Percentiles rank a stretch among this genome's conserved stretches.
Evolutionary conservation across 2,113 vertebrate genomes (phyloP).

Genomic region (Eudyptes chrysolophus): DNA sequence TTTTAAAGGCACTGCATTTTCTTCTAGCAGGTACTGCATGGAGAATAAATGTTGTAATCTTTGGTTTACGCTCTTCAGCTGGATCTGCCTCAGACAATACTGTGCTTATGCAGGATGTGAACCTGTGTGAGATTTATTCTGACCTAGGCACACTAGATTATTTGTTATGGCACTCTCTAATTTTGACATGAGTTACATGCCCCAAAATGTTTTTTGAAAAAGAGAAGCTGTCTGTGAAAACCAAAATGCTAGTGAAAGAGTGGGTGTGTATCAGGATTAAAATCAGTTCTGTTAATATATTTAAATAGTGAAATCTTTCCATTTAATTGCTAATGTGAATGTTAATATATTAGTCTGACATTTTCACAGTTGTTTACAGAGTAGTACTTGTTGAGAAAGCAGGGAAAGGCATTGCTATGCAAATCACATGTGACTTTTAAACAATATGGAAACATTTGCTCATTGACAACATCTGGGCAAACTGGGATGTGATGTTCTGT

Average conservation of each 20-base stretch:
- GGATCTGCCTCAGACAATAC: neutral
- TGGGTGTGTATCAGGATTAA: neutral
- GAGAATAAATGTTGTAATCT: neutral
- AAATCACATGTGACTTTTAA: neutral
- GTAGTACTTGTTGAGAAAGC: neutral
- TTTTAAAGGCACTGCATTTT: neutral
- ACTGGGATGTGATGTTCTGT: neutral
- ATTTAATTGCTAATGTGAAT: neutral
- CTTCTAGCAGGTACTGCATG: neutral
- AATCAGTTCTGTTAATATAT: neutral
- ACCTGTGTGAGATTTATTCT: neutral
- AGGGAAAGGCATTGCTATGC: neutral
- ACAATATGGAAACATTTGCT: neutral
- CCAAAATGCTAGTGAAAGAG: neutral
- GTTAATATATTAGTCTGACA: neutral
- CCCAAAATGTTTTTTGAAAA: neutral
- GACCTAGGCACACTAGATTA: neutral
- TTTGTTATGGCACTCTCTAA: neutral
- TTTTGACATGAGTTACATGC: neutral
- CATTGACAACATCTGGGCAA: neutral
- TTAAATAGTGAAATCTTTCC: neutral
- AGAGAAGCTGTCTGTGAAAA: neutral
- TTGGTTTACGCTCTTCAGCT: neutral
- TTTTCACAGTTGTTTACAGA: neutral
- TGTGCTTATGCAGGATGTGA: neutral